These are phyloP conservation scores for Amphipyra berbera DNA, from an alignment of 2,888 invertebrate species.

Conservation along the genomic window DNA sequence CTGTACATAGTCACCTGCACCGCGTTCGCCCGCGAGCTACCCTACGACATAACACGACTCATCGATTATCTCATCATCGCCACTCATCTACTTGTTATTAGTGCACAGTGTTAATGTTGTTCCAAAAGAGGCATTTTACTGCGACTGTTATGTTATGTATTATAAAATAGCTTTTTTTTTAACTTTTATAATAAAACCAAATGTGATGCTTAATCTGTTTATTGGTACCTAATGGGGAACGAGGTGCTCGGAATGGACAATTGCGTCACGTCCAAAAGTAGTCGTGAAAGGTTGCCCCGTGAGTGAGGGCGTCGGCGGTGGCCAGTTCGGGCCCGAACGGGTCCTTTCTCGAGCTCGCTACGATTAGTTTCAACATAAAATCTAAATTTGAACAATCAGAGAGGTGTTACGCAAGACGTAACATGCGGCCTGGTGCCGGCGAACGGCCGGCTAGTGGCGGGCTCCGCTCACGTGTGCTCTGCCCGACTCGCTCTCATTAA, in stretches of 20 bases:
- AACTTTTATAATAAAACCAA: conserved; percentile 84
- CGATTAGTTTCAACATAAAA: conserved; percentile 74
- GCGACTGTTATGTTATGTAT: conserved; percentile 88
- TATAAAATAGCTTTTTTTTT: conserved; percentile 83
- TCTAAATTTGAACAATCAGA: conserved; percentile 75
- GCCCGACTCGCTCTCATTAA: conserved; percentile 69
- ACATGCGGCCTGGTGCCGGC: conserved; percentile 39
- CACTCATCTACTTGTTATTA: conserved; percentile 87
- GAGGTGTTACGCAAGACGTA: conserved; percentile 71
- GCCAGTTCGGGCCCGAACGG: conserved; percentile 57
- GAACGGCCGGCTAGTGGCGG: conserved; percentile 41
- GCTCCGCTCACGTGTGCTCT: conserved; percentile 41
- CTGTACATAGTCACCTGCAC: conserved; percentile 82
- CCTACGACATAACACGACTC: conserved; percentile 64
- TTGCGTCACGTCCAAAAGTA: conserved; percentile 83
- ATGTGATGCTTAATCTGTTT: conserved; percentile 80
- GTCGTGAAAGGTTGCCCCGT: conserved; percentile 83
- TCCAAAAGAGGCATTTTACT: conserved; percentile 81
- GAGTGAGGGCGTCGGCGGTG: conserved; percentile 68
- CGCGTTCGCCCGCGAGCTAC: conserved; percentile 71
- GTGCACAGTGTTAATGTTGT: conserved; percentile 87
- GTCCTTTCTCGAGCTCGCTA: conserved; percentile 76
- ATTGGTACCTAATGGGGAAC: conserved; percentile 70
- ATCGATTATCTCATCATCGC: conserved; percentile 73
- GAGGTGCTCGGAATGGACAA: conserved; percentile 60